Evolutionary conservation across 92 coral and sea anemone genomes (phyloP), one percentile per base, ranked within the genome.

Genomic region (Virgularia gustaviana): DNA sequence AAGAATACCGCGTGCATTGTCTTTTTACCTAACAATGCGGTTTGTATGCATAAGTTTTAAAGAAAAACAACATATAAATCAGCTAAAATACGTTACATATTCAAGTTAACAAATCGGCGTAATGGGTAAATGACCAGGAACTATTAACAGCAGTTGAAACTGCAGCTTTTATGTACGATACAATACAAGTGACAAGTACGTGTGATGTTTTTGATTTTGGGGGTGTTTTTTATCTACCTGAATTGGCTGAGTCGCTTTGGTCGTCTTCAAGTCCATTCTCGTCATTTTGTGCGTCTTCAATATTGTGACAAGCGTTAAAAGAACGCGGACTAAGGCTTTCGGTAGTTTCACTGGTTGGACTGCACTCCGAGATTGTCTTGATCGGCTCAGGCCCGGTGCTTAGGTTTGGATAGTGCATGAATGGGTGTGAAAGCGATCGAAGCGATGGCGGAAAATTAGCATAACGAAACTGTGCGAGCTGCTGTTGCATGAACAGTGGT

Each of bases 381-480:
- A 56, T 59, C 29, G 27, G 54, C 36, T 72, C 67, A 36, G 78
- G n/a, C 16, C 57, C 67, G 36, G 78, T 18, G 13, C 28, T 16
- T 32, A 55, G 62, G 31, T 32, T 56, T 35, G 65, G 68, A 57
- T 56, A 72, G 53, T 51, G 77, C 42, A 59, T 31, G 13, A 53
- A 63, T 10, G 86, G 72, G 72, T 75, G 78, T 34, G 86, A 75
- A 36, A 55, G 54, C 13, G 75, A 70, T 5, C 43, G 75, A 53
- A 77, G 59, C 20, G 75, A 68, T 28, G 75, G 75, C 61, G 75
- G 36, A 68, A 49, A 68, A 68, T 68, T 68, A 25, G 75, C 75
- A 49, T 68, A 68, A 36, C 75, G 75, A 68, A 68, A 68, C 47
- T 68, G 75, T 19, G 75, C 75, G 31, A 68, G 49, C 61, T 68